A percentile compares a stretch with the other conserved stretches of the same genome.
Evolutionary conservation across 1,140 invertebrate genomes (phyloP).

Genomic region (Hyles vespertilio): DNA sequence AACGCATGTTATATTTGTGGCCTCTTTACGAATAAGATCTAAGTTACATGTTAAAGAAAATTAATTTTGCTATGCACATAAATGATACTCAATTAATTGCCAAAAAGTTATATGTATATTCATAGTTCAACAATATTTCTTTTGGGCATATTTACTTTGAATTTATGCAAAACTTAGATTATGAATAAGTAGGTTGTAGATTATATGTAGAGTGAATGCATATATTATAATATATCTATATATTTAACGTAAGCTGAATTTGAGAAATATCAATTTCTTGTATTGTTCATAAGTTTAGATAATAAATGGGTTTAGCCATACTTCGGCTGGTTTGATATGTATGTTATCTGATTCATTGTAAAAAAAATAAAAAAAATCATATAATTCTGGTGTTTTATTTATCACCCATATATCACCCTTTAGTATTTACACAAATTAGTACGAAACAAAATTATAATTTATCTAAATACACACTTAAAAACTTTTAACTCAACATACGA

Average conservation of each 20-base stretch:
- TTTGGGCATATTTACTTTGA: slow-evolving; percentile 76
- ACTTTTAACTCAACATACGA: no score
- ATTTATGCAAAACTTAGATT: slow-evolving; percentile 74
- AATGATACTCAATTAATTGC: slow-evolving; percentile 76
- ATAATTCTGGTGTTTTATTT: slow-evolving; percentile 56
- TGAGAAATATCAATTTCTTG: slow-evolving; percentile 75
- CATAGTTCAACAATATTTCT: slow-evolving; percentile 75
- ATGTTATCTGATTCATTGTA: slow-evolving; percentile 76
- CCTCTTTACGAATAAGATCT: slow-evolving; percentile 75
- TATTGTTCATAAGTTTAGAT: slow-evolving; percentile 75
- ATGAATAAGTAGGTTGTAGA: slow-evolving; percentile 75
- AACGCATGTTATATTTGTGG: slow-evolving; percentile 75
- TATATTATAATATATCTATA: slow-evolving; percentile 74
- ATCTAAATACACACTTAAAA: no score
- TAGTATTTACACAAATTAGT: no score
- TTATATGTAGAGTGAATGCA: slow-evolving; percentile 73
- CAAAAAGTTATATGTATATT: slow-evolving; percentile 76
- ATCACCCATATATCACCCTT: slow-evolving; percentile 68
- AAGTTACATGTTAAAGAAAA: slow-evolving; percentile 74
- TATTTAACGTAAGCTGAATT: slow-evolving; percentile 74
- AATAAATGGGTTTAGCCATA: slow-evolving; percentile 76
- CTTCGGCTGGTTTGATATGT: slow-evolving; percentile 75
- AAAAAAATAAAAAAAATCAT: slow-evolving; percentile 65
- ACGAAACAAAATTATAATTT: no score
- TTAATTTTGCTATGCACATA: slow-evolving; percentile 76